Conservation (phyloP, 2,888 invertebrate genomes). For the Scrobipalpa atriplicella region DNA sequence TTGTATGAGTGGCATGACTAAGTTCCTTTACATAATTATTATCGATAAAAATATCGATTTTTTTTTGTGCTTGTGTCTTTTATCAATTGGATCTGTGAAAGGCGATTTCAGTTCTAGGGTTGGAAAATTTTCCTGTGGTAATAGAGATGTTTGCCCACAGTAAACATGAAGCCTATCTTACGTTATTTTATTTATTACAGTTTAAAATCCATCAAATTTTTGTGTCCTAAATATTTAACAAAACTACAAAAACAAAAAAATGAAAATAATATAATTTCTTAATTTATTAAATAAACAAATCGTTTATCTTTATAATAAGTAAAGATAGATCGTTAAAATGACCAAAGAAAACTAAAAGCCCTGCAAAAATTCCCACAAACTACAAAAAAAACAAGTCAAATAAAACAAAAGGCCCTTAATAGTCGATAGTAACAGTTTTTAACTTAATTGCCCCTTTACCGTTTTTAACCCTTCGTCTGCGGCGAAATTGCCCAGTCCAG, state of each 20-base stretch:
- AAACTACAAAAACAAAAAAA: too few species aligned
- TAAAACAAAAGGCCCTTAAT: conserved; percentile 24
- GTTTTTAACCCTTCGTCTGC: conserved; percentile 27
- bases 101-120: too few species aligned
- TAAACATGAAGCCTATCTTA: too few species aligned
- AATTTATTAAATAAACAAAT: too few species aligned
- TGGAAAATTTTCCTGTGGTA: too few species aligned
- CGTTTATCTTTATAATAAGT: neutral
- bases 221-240: too few species aligned
- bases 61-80: too few species aligned
- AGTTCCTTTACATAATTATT: conserved; percentile 3
- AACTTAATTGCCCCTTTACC: conserved; percentile 31
- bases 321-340: neutral
- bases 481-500: conserved; percentile 44
- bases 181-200: too few species aligned
- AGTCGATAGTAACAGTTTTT: conserved; percentile 14
- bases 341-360: neutral
- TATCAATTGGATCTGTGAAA: too few species aligned
- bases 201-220: too few species aligned
- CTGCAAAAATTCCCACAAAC: conserved; percentile 13
- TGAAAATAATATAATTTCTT: too few species aligned
- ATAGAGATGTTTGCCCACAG: too few species aligned
- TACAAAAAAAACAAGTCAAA: conserved; percentile 17
- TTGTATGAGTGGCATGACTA: neutral
- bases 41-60: neutral